phyloP scores from a whole-genome alignment of 2,888 invertebrate species.

The Malacosoma neustria region DNA sequence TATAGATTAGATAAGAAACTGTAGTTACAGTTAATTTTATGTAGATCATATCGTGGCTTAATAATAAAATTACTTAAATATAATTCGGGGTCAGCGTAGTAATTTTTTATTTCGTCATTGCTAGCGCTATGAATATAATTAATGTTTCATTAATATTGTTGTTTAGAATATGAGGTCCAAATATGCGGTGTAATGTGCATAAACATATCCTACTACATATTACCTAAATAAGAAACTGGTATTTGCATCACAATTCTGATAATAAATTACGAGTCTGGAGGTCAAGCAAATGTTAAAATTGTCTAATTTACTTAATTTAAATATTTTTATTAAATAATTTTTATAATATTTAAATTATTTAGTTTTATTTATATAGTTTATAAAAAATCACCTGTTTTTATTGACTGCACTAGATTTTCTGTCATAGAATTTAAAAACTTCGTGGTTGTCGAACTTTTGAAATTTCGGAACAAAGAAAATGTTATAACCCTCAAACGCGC shows the following conservation, averaged over 20 bases:
- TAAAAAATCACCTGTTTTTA: too few relatives aligned
- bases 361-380: too few relatives aligned
- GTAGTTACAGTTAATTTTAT: not conserved
- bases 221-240: not conserved
- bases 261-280: conserved; percentile 1
- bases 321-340: too few relatives aligned
- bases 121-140: not conserved
- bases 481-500: too few relatives aligned
- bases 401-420: too few relatives aligned
- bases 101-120: not conserved
- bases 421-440: too few relatives aligned
- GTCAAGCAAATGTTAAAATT: conserved; percentile 1
- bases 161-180: not conserved
- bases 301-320: not conserved
- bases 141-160: not conserved
- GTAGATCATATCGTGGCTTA: not conserved
- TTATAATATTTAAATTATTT: too few relatives aligned
- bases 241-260: not conserved
- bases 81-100: not conserved
- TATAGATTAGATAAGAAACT: not conserved
- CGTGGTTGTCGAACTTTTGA: too few relatives aligned
- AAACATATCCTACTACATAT: not conserved
- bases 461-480: too few relatives aligned
- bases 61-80: too few relatives aligned
- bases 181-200: not conserved